Evolutionary conservation across 1,140 invertebrate genomes (phyloP).

Genomic region (Drosophila suzukii): DNA sequence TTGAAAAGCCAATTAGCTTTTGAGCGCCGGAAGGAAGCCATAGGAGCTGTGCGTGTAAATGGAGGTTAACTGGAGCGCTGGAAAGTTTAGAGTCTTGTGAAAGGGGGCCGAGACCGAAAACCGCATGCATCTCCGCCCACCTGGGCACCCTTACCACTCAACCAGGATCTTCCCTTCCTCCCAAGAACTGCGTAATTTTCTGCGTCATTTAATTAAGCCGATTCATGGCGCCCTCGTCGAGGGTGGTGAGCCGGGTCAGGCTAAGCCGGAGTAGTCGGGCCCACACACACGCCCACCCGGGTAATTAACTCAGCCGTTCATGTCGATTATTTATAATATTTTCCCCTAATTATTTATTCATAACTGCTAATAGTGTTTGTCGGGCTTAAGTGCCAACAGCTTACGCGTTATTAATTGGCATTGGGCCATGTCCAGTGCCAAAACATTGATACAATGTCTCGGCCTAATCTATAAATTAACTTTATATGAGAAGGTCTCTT

Average conservation of each 20-base stretch:
- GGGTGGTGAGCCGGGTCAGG: not conserved
- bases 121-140: slow-evolving; percentile 31
- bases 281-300: slow-evolving; percentile 4
- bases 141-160: not conserved
- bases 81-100: slow-evolving; percentile 60
- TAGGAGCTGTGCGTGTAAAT: slow-evolving; percentile 70
- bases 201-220: slow-evolving; percentile 84
- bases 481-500: not conserved
- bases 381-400: slow-evolving; percentile 25
- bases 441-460: slow-evolving; percentile 78
- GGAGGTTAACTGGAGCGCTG: slow-evolving; percentile 19
- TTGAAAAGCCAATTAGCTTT: slow-evolving; percentile 82
- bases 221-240: slow-evolving; percentile 44
- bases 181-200: slow-evolving; percentile 77
- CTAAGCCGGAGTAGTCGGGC: slow-evolving; percentile 46
- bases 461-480: slow-evolving; percentile 14
- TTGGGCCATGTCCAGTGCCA: slow-evolving; percentile 7
- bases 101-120: slow-evolving; percentile 34
- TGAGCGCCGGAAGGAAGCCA: slow-evolving; percentile 75
- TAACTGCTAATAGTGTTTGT: slow-evolving; percentile 74
- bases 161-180: not conserved
- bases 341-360: slow-evolving; percentile 79
- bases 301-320: slow-evolving; percentile 70
- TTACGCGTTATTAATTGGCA: slow-evolving; percentile 63
- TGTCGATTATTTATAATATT: slow-evolving; percentile 67